phyloP scores from a whole-genome alignment of 1,140 invertebrate species.

The Scaptomyza hsui region DNA sequence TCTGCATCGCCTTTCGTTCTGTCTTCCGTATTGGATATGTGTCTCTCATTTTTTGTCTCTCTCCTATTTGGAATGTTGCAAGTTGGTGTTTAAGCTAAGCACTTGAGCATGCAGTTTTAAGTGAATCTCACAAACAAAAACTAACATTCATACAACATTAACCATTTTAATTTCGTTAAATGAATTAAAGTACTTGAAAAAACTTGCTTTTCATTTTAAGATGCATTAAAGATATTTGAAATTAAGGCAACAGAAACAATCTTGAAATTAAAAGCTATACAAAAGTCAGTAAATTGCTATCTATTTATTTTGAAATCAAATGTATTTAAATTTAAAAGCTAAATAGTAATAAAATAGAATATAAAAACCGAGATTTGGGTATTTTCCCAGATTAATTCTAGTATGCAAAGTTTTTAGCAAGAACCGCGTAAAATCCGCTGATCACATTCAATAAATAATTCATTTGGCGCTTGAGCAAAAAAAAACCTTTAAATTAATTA shows the following conservation, averaged over 20 bases:
- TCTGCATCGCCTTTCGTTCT: too few relatives aligned
- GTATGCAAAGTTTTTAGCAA: neutral
- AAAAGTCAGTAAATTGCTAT: too few relatives aligned
- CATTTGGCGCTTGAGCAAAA: constrained; percentile 27
- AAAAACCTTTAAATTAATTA: constrained; percentile 62
- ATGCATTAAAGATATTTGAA: too few relatives aligned
- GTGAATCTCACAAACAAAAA: neutral
- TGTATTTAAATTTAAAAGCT: too few relatives aligned
- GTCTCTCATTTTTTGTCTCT: neutral
- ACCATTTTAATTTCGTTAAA: too few relatives aligned
- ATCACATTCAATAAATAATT: constrained; percentile 51
- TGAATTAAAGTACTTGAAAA: too few relatives aligned
- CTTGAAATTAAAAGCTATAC: too few relatives aligned
- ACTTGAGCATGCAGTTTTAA: constrained; percentile 20
- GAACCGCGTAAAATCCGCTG: constrained; percentile 21
- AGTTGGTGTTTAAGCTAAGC: constrained; percentile 16
- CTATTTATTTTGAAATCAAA: too few relatives aligned
- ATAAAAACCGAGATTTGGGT: neutral
- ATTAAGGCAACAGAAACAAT: too few relatives aligned
- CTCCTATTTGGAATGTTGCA: neutral
- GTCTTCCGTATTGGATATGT: constrained; percentile 23
- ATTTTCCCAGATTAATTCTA: neutral
- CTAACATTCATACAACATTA: too few relatives aligned
- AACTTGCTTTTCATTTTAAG: too few relatives aligned
- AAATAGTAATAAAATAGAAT: too few relatives aligned